phyloP scores from a whole-genome alignment of 2,888 invertebrate genomes.

The Lasioglossum morio region DNA sequence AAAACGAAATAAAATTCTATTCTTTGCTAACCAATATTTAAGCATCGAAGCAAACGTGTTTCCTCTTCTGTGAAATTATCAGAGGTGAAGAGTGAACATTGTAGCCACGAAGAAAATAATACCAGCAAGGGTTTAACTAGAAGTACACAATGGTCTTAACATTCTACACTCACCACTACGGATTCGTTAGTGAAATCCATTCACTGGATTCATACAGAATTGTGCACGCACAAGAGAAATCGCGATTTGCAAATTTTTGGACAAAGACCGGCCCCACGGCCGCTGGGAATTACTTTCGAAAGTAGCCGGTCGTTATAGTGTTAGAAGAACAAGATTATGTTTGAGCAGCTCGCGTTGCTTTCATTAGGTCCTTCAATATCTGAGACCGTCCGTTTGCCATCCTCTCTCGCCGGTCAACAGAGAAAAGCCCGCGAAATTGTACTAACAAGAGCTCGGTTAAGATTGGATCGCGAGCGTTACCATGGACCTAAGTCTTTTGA shows the following conservation, averaged over 20 bases:
- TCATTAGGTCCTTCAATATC: constrained; percentile 4
- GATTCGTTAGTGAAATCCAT: not conserved
- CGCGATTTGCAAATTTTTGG: not conserved
- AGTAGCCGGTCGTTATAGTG: constrained; percentile 12
- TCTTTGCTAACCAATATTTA: no score
- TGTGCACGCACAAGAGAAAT: not conserved
- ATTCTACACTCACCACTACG: not conserved
- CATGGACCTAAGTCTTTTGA: constrained; percentile 23
- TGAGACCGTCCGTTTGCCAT: constrained; percentile 7
- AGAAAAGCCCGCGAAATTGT: not conserved
- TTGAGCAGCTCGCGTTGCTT: not conserved
- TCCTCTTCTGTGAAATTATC: not conserved
- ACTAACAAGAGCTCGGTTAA: constrained; percentile 10
- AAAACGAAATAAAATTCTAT: no score
- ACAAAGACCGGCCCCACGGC: not conserved
- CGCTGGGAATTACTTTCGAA: not conserved
- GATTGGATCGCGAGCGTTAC: not conserved
- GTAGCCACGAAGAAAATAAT: no score
- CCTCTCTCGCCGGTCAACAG: not conserved
- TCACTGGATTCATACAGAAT: not conserved
- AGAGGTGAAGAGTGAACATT: not conserved
- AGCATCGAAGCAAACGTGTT: no score
- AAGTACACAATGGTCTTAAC: not conserved
- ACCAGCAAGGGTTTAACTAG: not conserved
- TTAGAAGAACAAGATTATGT: constrained; percentile 15